Evolutionary conservation across 2,797 vertebrate species (phyloP).

Genomic region (Clarias fuscus): DNA sequence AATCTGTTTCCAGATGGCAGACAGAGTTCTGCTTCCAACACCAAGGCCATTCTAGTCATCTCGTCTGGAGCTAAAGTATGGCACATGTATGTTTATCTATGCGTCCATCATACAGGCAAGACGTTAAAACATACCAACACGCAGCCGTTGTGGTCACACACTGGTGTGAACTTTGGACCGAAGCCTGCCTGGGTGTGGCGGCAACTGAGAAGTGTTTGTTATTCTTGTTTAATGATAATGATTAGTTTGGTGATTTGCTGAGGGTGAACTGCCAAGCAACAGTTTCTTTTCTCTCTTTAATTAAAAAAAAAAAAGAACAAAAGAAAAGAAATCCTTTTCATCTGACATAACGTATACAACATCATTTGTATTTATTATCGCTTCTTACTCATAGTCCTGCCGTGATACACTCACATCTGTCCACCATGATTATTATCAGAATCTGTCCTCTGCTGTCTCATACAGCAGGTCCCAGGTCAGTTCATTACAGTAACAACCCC

Average conservation of each 20-base stretch:
- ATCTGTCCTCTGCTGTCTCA: not conserved
- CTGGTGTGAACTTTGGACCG: not conserved
- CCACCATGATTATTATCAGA: not conserved
- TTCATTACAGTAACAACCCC: not conserved
- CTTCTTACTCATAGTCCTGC: not conserved
- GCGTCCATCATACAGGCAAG: not conserved
- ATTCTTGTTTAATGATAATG: not conserved
- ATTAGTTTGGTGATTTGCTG: not conserved
- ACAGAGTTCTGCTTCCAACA: not conserved
- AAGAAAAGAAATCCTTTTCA: not conserved
- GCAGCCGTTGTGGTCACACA: not conserved
- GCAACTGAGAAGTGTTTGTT: not conserved
- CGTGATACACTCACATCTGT: not conserved
- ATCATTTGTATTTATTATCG: not conserved
- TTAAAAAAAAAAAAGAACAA: not conserved
- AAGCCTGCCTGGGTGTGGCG: conserved; percentile 30
- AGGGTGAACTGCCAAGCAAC: not conserved
- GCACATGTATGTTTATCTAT: not conserved
- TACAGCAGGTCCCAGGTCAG: no score
- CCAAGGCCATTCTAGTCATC: not conserved
- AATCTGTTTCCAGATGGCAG: not conserved
- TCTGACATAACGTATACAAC: not conserved
- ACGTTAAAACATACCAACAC: not conserved
- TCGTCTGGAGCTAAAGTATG: not conserved
- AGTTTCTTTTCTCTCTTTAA: not conserved